phyloP scores from a whole-genome alignment of 1,140 invertebrate species.

The Radopholus similis region DNA sequence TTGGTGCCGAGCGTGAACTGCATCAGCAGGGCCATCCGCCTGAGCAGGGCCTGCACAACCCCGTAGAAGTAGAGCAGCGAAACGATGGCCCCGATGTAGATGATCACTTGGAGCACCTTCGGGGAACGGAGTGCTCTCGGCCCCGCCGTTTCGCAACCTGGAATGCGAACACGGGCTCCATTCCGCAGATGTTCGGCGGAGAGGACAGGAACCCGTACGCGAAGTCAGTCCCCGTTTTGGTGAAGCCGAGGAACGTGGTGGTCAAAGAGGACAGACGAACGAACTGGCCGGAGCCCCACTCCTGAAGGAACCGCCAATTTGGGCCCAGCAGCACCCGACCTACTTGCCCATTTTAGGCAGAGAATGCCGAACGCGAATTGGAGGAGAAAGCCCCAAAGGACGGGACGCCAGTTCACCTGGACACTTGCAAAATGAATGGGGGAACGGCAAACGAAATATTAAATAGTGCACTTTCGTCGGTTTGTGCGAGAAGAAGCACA shows the following conservation, averaged over 20 bases:
- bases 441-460: too few species aligned
- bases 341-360: constrained; percentile 73
- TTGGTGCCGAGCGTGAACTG: constrained; percentile 69
- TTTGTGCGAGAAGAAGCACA: constrained; percentile 57
- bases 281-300: constrained; percentile 71
- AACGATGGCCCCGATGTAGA: constrained; percentile 47
- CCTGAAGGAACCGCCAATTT: too few species aligned
- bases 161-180: constrained; percentile 63
- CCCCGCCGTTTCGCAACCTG: constrained; percentile 70
- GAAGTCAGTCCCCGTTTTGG: constrained; percentile 74
- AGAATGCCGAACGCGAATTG: constrained; percentile 81
- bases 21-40: constrained; percentile 15
- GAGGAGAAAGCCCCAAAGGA: constrained; percentile 73
- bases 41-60: constrained; percentile 63
- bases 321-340: too few species aligned
- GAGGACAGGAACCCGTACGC: constrained; percentile 71
- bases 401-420: constrained; percentile 72
- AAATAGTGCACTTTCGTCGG: constrained; percentile 34
- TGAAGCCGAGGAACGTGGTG: constrained; percentile 74
- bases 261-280: constrained; percentile 72
- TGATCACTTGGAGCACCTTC: constrained; percentile 56
- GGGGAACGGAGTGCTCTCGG: constrained; percentile 61
- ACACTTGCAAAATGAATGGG: too few species aligned
- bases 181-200: constrained; percentile 70
- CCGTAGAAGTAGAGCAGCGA: constrained; percentile 81